Conservation (phyloP, 2,797 vertebrate species). For the Acanthurus tractus region DNA sequence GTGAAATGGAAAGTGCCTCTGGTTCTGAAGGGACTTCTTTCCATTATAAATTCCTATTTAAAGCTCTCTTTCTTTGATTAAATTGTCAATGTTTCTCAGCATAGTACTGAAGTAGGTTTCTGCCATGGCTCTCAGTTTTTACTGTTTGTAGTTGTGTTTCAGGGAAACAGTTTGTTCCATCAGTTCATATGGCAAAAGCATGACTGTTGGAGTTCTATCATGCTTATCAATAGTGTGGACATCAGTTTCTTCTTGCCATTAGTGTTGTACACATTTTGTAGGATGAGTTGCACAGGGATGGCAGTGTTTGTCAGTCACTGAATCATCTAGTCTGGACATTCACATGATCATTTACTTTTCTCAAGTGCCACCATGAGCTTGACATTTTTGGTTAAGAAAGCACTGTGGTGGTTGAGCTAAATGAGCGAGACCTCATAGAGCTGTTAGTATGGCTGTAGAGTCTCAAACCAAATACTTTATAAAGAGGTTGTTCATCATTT, state of each 20-base stretch:
- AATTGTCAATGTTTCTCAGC: neutral
- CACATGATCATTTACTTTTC: too few species aligned
- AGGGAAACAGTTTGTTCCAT: neutral
- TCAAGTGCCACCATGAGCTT: too few species aligned
- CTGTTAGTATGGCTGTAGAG: neutral
- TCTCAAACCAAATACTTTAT: neutral
- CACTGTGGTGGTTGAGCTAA: too few species aligned
- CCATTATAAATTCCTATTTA: neutral
- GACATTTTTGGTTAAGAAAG: too few species aligned
- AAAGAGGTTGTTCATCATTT: neutral
- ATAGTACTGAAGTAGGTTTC: neutral
- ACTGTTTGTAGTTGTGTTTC: neutral
- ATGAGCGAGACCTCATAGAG: neutral
- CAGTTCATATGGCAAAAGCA: neutral
- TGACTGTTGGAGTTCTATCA: neutral
- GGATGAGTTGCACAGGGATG: too few species aligned
- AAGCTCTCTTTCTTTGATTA: conserved; percentile 4
- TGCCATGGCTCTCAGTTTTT: neutral
- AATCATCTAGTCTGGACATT: too few species aligned
- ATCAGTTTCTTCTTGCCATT: neutral
- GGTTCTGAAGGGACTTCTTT: neutral
- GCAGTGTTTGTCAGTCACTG: too few species aligned
- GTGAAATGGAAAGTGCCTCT: neutral
- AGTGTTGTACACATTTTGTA: neutral
- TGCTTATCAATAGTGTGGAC: neutral